Percentiles rank a stretch among this genome's conserved stretches.
phyloP scores from a whole-genome alignment of 2,113 vertebrate species.

The Ovis canadensis region DNA sequence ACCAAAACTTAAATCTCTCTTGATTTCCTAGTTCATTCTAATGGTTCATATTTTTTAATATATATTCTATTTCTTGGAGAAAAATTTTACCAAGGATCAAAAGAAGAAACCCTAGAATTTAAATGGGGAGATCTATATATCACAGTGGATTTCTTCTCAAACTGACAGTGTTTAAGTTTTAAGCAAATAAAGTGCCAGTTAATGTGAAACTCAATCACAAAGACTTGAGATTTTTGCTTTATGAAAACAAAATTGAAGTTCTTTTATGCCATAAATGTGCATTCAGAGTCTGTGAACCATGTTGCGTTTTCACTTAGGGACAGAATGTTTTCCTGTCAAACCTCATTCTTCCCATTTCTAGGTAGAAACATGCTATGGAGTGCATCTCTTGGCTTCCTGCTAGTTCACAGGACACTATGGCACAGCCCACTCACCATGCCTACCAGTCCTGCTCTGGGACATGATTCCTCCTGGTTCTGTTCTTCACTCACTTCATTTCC shows the following conservation, averaged over 20 bases:
- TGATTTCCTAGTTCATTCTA: background rate
- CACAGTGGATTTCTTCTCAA: background rate
- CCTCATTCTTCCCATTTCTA: background rate
- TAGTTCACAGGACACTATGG: background rate
- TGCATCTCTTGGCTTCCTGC: background rate
- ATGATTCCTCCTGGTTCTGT: background rate
- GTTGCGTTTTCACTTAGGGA: background rate
- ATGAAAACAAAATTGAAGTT: background rate
- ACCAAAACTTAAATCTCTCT: background rate
- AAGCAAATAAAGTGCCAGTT: background rate
- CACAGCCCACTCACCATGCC: background rate
- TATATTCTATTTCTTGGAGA: background rate
- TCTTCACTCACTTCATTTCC: background rate
- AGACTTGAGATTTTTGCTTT: background rate
- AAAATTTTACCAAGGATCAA: background rate
- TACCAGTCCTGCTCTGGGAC: background rate
- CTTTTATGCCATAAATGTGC: background rate
- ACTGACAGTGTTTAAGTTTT: background rate
- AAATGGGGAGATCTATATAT: background rate
- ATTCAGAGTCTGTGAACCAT: background rate
- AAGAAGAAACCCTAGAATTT: background rate
- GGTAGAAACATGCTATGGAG: background rate
- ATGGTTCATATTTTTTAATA: background rate
- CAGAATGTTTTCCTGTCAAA: background rate
- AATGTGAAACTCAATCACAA: background rate